These are phyloP conservation scores for Gorsachius goisagi DNA, from an alignment of 2,113 vertebrate species.

Conservation along the genomic window DNA sequence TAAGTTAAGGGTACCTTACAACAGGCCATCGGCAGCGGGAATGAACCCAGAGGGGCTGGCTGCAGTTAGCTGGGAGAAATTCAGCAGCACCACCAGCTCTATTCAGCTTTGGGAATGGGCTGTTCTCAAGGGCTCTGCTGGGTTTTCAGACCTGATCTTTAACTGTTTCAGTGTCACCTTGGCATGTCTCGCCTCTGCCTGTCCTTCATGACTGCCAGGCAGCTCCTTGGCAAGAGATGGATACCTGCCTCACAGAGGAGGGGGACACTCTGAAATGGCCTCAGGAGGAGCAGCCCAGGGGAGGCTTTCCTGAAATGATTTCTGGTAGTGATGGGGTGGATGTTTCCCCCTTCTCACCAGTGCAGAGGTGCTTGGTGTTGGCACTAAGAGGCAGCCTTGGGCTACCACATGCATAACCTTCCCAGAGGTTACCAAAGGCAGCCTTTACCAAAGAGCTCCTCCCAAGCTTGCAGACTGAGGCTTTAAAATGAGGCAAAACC, in stretches of 20 bases:
- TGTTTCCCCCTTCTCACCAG: background rate
- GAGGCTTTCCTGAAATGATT: background rate
- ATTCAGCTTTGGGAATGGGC: background rate
- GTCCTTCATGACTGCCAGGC: background rate
- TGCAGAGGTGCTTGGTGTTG: background rate
- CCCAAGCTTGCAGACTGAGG: background rate
- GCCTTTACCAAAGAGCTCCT: background rate
- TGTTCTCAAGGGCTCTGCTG: background rate
- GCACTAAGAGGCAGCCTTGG: background rate
- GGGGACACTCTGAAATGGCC: background rate
- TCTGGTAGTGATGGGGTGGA: background rate
- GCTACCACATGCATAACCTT: background rate
- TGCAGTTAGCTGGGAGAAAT: background rate
- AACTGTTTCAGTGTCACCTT: background rate
- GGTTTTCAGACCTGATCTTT: background rate
- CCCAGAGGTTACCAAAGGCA: background rate
- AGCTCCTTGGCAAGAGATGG: background rate
- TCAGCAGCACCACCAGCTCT: background rate
- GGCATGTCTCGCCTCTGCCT: background rate
- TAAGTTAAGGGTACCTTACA: background rate
- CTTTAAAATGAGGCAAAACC: background rate
- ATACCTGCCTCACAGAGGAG: background rate
- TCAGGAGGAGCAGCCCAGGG: background rate
- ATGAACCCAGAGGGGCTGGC: background rate
- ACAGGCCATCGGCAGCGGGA: rapidly evolving